Evolutionary conservation across 1,140 invertebrate species (phyloP), one percentile per base, ranked within the genome.

Genomic region (Trachymyrmex cornetzi): DNA sequence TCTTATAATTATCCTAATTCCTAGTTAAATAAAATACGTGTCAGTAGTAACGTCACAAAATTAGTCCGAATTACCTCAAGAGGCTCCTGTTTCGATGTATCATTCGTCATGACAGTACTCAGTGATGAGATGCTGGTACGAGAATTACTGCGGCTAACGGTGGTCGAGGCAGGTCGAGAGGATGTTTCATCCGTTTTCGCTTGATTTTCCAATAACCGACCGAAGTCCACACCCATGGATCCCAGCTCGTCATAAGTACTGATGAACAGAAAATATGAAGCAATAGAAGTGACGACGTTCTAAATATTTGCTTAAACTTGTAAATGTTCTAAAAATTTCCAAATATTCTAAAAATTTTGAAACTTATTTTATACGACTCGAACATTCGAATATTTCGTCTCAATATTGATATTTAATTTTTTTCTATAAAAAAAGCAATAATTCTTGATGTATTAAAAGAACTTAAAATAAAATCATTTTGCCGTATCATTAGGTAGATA

Each of bases 211-310:
- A 97, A 91, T 61, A 97, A 90, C 57, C 96, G 96, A 0, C 96
- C 96, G 89, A 97, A 97, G 89, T 97, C 97, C 75, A 97, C 95
- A 5, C 96, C 97, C 57, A 96, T 95, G 0, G 91, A 94, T 27
- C 95, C 91, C 9, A 97, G 92, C 86, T 96, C 96, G 27, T 95
- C 93, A 77, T 96, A 97, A 0, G 96, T 96, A 67, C 96, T 96
- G 72, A 90, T 92, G 87, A 67, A 82, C 3, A 24, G 16, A 24
- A 75, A 48, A n/a, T 95, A 34, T 9, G 14, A 80, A 34, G 2
- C 44, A 19, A 27, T 5, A 44, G 14, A 69, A 55, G 12, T 44
- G 7, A 22, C 0, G 9, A 24, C 50, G 3, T 67, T 53, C 6
- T 63, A 22, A 11, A 67, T 53, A 69, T 66, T 27, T 11, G 7